Percentiles rank a stretch among this genome's conserved stretches.
Conservation (phyloP, 2,113 vertebrate species). For the Embiotoca jacksoni region DNA sequence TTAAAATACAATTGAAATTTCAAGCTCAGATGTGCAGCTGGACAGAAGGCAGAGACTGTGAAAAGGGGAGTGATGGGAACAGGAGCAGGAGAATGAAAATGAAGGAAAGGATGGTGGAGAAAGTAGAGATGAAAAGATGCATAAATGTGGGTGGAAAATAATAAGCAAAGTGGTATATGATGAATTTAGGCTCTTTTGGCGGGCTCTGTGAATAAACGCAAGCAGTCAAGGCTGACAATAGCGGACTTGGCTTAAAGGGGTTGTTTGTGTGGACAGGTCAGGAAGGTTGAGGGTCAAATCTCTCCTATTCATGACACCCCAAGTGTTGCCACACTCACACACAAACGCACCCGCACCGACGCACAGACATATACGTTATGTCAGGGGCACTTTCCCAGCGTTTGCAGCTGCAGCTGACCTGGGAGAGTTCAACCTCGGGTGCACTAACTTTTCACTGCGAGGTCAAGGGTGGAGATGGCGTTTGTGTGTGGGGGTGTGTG, state of each 20-base stretch:
- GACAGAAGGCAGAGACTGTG: slow-evolving; percentile 11
- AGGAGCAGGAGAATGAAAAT: slow-evolving; percentile 23
- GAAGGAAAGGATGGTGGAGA: slow-evolving; percentile 22
- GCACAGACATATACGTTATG: slow-evolving; percentile 43
- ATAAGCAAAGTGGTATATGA: slow-evolving; percentile 74
- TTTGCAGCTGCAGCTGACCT: slow-evolving; percentile 64
- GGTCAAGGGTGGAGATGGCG: slow-evolving; percentile 81
- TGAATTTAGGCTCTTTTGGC: slow-evolving; percentile 73
- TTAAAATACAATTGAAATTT: slow-evolving; percentile 11
- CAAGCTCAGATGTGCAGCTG: slow-evolving; percentile 16
- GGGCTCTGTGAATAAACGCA: slow-evolving; percentile 62
- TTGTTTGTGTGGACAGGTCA: slow-evolving; percentile 78
- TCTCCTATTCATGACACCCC: slow-evolving; percentile 78
- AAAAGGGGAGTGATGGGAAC: slow-evolving; percentile 45
- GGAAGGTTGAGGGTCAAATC: slow-evolving; percentile 74
- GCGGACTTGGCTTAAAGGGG: slow-evolving; percentile 59
- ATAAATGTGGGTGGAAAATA: slow-evolving; percentile 51
- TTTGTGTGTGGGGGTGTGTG: slow-evolving; percentile 67
- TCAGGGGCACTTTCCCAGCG: slow-evolving; percentile 88
- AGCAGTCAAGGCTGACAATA: slow-evolving; percentile 72
- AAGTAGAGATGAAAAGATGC: slow-evolving; percentile 15
- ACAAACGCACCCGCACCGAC: slow-evolving; percentile 48
- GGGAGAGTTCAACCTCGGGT: slow-evolving; percentile 81
- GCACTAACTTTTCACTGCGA: slow-evolving; percentile 84
- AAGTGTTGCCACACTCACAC: slow-evolving; percentile 72